Percentiles rank a stretch among this genome's conserved stretches.
Conservation (phyloP, 1,140 invertebrate species). For the Euura saliciscinereae region DNA sequence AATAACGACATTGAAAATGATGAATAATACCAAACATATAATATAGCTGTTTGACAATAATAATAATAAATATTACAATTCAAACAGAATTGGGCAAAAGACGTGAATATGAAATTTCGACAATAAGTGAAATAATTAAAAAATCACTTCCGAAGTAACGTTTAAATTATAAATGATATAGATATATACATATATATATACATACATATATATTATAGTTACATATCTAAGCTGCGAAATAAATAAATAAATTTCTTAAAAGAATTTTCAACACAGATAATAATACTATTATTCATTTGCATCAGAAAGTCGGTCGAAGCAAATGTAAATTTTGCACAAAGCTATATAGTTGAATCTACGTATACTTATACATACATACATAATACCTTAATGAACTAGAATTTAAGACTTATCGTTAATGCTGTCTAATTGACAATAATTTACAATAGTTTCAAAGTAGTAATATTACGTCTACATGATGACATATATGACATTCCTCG, state of each 20-base stretch:
- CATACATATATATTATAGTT: neutral
- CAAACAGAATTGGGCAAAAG: neutral
- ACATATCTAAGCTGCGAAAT: neutral
- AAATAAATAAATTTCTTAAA: too few relatives aligned
- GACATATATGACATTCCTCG: slow-evolving; percentile 22
- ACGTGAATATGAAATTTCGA: neutral
- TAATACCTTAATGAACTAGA: slow-evolving; percentile 39
- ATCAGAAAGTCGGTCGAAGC: neutral
- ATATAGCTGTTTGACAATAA: too few relatives aligned
- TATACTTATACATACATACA: slow-evolving; percentile 32
- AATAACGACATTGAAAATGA: too few relatives aligned
- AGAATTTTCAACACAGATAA: too few relatives aligned
- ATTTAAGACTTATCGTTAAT: slow-evolving; percentile 50
- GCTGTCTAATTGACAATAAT: slow-evolving; percentile 61
- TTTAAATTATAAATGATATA: neutral
- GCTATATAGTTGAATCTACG: slow-evolving; percentile 18
- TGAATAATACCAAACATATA: too few relatives aligned
- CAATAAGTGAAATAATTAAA: neutral
- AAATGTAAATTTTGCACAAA: slow-evolving; percentile 19
- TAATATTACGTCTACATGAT: slow-evolving; percentile 30
- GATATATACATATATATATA: neutral
- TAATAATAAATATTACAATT: neutral
- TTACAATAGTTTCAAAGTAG: neutral
- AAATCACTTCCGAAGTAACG: neutral
- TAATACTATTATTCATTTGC: neutral